phyloP scores from a whole-genome alignment of 2,888 invertebrate genomes.

The Poecilobothrus nobilitatus region DNA sequence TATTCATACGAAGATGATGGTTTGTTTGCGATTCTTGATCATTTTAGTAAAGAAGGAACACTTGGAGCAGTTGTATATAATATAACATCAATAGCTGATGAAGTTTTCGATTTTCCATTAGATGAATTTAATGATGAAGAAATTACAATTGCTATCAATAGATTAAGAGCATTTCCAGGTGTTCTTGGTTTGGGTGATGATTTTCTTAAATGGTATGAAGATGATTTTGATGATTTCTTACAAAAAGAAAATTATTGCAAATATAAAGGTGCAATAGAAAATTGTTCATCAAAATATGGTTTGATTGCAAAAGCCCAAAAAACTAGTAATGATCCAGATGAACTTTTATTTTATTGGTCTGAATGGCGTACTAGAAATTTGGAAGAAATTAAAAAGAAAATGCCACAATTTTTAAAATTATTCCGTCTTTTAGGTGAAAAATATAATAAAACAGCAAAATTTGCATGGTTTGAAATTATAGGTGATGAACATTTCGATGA shows the following conservation, averaged over 20 bases:
- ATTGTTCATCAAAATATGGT: conserved; percentile 22
- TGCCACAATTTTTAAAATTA: conserved; percentile 26
- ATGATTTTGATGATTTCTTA: neutral
- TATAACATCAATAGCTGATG: conserved; percentile 41
- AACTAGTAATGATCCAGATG: conserved; percentile 32
- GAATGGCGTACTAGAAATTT: conserved; percentile 36
- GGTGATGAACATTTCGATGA: conserved; percentile 57
- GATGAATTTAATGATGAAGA: conserved; percentile 10
- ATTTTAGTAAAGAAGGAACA: neutral
- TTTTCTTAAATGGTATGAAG: neutral
- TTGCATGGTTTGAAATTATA: conserved; percentile 27
- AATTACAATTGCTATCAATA: neutral
- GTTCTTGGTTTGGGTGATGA: neutral
- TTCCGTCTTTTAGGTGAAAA: conserved; percentile 25
- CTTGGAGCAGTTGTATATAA: neutral
- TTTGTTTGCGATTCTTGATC: neutral
- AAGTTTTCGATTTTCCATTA: conserved; percentile 45
- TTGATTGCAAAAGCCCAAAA: conserved; percentile 21
- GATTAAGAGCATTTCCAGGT: neutral
- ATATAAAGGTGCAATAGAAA: conserved; percentile 22
- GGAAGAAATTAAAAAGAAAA: conserved; percentile 23
- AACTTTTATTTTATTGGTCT: conserved; percentile 38
- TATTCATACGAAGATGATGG: too few species aligned
- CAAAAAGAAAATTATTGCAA: neutral
- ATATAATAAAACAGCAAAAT: conserved; percentile 21